These are phyloP conservation scores for Penelope pileata DNA, from an alignment of 2,113 vertebrate genomes.

Conservation along the genomic window DNA sequence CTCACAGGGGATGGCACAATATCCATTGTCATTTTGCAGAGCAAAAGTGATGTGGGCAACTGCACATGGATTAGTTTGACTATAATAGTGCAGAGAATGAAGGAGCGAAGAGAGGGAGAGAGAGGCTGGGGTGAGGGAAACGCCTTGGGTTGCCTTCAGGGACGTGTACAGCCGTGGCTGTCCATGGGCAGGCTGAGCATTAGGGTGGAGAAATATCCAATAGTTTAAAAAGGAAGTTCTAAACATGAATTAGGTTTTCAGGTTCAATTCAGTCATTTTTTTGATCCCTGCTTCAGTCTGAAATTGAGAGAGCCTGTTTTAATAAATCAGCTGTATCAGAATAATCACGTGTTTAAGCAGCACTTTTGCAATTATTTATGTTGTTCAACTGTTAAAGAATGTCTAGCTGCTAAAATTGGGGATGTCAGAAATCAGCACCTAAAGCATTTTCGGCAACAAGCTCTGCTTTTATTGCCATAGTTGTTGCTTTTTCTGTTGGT, in stretches of 20 bases:
- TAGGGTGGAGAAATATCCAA: not conserved
- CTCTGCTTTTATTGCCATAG: not conserved
- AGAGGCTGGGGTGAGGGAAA: not conserved
- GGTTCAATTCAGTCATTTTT: not conserved
- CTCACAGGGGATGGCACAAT: not conserved
- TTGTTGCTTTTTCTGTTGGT: slow-evolving; percentile 27
- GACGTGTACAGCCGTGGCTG: not conserved
- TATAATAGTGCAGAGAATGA: slow-evolving; percentile 5
- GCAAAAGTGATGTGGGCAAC: slow-evolving; percentile 15
- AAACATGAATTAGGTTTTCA: not conserved
- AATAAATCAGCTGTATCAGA: not conserved
- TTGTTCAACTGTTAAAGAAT: slow-evolving; percentile 1
- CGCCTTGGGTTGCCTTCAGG: not conserved
- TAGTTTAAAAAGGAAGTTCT: not conserved
- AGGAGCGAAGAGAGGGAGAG: not conserved
- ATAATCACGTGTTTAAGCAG: too few relatives aligned
- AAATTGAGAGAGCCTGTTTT: not conserved
- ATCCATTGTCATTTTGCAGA: slow-evolving; percentile 6
- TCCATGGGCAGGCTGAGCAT: not conserved
- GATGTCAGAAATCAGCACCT: not conserved
- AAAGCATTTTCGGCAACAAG: not conserved
- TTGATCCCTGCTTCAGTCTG: not conserved
- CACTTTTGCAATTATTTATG: too few relatives aligned
- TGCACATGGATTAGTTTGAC: slow-evolving; percentile 37
- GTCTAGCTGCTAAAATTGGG: slow-evolving; percentile 21